A percentile compares a stretch with the other conserved stretches of the same genome.
Evolutionary conservation across 30 jellyfish, hydroid and myxozoan genomes (phyloP).

Genomic region (Aurelia coerulea): DNA sequence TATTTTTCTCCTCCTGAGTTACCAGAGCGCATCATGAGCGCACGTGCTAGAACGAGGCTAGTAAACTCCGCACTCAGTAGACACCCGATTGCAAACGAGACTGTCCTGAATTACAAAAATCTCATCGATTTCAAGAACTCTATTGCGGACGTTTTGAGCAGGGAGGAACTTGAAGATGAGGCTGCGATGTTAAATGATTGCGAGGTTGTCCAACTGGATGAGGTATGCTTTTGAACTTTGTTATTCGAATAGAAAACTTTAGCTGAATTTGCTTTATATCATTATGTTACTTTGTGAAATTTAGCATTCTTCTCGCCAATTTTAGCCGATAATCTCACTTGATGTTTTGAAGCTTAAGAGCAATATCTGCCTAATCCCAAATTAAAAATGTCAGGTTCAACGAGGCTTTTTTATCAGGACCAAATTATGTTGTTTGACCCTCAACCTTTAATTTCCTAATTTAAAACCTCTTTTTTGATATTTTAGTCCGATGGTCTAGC

Average conservation of each 20-base stretch:
- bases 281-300: too few species aligned
- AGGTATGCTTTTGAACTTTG: slow-evolving; percentile 11
- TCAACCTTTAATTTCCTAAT: too few species aligned
- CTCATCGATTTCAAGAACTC: slow-evolving; percentile 34
- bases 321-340: too few species aligned
- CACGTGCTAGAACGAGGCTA: slow-evolving; percentile 65
- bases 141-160: slow-evolving; percentile 35
- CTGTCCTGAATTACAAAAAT: slow-evolving; percentile 10
- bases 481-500: slow-evolving; percentile 36
- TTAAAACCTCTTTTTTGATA: neutral
- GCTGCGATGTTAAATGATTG: slow-evolving; percentile 52
- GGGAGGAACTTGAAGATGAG: slow-evolving; percentile 60
- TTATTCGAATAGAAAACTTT: too few species aligned
- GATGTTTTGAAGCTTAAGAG: too few species aligned
- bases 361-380: too few species aligned
- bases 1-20: slow-evolving; percentile 17
- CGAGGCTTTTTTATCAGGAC: too few species aligned
- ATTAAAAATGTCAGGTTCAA: too few species aligned
- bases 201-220: slow-evolving; percentile 61
- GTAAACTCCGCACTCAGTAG: slow-evolving; percentile 53
- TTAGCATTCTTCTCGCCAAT: too few species aligned
- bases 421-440: too few species aligned
- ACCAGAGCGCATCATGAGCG: slow-evolving; percentile 63
- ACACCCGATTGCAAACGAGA: slow-evolving; percentile 66
- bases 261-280: too few species aligned